These are phyloP conservation scores for Cladorhizidae sp. DNA, from an alignment of 37 sponge, comb jelly and placozoan genomes.

Conservation along the genomic window DNA sequence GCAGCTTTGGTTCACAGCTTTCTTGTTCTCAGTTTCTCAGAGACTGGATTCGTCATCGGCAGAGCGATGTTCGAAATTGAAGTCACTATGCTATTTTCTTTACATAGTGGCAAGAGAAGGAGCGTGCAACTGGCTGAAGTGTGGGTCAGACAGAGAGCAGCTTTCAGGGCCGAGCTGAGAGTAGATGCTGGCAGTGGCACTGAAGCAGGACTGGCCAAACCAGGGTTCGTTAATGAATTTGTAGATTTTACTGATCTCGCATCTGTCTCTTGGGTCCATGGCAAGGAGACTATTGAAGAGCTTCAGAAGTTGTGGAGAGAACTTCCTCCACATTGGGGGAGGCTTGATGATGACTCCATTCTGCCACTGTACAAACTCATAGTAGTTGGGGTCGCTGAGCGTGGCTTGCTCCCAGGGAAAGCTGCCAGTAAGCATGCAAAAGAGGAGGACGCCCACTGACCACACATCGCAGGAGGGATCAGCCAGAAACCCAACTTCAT, in stretches of 20 bases:
- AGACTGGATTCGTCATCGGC: too few species aligned
- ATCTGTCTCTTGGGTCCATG: conserved; percentile 68
- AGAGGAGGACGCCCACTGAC: conserved; percentile 92
- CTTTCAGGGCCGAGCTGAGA: background rate
- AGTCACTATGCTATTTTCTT: background rate
- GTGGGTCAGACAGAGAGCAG: background rate
- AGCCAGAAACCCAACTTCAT: conserved; percentile 76
- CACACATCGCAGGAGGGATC: conserved; percentile 88
- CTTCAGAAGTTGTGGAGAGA: conserved; percentile 75
- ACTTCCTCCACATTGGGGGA: conserved; percentile 78
- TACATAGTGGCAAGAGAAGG: conserved; percentile 8
- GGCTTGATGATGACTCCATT: conserved; percentile 42
- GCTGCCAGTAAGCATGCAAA: conserved; percentile 96
- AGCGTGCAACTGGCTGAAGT: background rate
- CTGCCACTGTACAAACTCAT: conserved; percentile 89
- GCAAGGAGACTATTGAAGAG: conserved; percentile 82
- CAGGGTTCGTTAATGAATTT: conserved; percentile 70
- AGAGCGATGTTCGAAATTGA: background rate
- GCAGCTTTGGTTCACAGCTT: too few species aligned
- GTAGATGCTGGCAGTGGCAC: background rate
- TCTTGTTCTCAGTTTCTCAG: too few species aligned
- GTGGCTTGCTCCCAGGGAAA: conserved; percentile 96
- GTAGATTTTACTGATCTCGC: conserved; percentile 67
- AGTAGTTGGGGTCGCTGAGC: conserved; percentile 84
- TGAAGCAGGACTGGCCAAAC: conserved; percentile 25